Conservation (phyloP, 2,797 vertebrate genomes). For the Eupleurogrammus muticus region DNA sequence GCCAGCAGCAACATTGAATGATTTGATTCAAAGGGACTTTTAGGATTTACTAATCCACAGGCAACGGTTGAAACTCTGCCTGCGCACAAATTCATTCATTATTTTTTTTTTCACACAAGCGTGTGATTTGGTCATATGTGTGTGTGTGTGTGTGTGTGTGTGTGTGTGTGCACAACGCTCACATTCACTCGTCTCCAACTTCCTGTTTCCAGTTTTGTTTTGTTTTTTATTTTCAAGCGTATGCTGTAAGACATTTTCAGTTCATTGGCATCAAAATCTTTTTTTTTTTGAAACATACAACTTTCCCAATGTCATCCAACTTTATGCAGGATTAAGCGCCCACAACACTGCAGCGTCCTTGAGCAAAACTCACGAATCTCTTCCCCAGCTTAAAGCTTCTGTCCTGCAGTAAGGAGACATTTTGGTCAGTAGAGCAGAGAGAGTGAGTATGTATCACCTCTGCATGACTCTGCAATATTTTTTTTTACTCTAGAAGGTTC, state of each 20-base stretch:
- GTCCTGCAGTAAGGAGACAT: neutral
- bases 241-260: neutral
- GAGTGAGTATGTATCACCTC: too few species aligned
- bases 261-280: conserved; percentile 6
- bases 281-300: neutral
- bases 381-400: neutral
- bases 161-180: conserved; percentile 1
- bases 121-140: too few species aligned
- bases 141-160: conserved; percentile 16
- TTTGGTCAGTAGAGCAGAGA: too few species aligned
- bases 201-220: neutral
- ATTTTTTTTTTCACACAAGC: conserved; percentile 4
- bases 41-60: conserved; percentile 69
- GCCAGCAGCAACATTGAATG: conserved; percentile 64
- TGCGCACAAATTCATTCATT: conserved; percentile 11
- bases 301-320: neutral
- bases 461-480: too few species aligned
- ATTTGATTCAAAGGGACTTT: conserved; percentile 77
- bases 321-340: neutral
- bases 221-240: neutral
- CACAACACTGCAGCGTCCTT: neutral
- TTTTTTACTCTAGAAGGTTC: too few species aligned
- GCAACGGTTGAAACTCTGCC: conserved; percentile 59
- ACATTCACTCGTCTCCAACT: conserved; percentile 21
- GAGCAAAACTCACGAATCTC: neutral